Evolutionary conservation across 1,140 invertebrate genomes (phyloP).

Genomic region (Olivierus martensii): DNA sequence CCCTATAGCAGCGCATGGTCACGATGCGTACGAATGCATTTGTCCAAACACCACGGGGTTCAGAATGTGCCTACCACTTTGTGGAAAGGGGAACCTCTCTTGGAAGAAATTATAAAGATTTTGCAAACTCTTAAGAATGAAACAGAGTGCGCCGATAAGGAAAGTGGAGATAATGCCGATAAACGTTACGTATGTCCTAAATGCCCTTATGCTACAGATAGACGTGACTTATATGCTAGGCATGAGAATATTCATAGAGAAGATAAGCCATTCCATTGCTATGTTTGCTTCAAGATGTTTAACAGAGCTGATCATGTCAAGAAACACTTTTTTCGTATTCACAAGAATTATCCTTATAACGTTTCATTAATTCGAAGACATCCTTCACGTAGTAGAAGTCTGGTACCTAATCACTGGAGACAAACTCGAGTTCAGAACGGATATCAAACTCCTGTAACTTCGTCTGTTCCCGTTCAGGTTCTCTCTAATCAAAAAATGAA

Average conservation of each 20-base stretch:
- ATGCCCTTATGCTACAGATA: slow-evolving; percentile 78
- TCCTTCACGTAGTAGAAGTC: slow-evolving; percentile 7
- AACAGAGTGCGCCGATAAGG: slow-evolving; percentile 26
- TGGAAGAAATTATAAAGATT: slow-evolving; percentile 55
- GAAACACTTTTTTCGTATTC: slow-evolving; percentile 82
- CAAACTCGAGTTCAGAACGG: background rate
- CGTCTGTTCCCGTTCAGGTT: background rate
- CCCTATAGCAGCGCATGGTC: slow-evolving; percentile 59
- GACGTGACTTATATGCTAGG: slow-evolving; percentile 81
- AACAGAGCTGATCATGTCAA: slow-evolving; percentile 90
- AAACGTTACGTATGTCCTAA: slow-evolving; percentile 71
- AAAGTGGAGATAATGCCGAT: slow-evolving; percentile 21
- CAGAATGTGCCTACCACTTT: slow-evolving; percentile 30
- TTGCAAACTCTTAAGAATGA: slow-evolving; percentile 48
- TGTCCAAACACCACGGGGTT: slow-evolving; percentile 46
- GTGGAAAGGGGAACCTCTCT: slow-evolving; percentile 48
- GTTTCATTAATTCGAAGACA: slow-evolving; percentile 16
- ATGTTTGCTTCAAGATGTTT: slow-evolving; percentile 64
- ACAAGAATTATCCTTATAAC: slow-evolving; percentile 29
- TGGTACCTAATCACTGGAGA: background rate
- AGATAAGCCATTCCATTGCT: slow-evolving; percentile 85
- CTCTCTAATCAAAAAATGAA: background rate
- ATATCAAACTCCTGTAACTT: background rate
- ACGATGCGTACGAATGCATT: slow-evolving; percentile 53
- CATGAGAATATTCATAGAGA: slow-evolving; percentile 93